phyloP scores from a whole-genome alignment of 2,797 vertebrate genomes.

The Steatocranus sp. region DNA sequence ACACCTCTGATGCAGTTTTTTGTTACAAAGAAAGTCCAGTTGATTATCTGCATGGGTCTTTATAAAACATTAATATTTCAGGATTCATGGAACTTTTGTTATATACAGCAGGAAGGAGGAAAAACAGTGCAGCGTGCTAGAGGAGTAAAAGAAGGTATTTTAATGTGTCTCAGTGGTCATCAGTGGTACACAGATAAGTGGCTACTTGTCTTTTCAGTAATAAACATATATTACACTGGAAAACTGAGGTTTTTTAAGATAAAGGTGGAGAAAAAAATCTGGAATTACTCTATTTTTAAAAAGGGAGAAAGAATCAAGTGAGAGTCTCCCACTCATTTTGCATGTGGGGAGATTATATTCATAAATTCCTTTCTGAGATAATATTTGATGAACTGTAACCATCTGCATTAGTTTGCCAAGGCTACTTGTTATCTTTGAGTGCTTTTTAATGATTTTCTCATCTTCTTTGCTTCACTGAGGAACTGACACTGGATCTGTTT shows the following conservation, averaged over 20 bases:
- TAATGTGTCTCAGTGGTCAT: neutral
- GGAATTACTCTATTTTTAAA: neutral
- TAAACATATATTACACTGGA: neutral
- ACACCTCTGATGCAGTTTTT: neutral
- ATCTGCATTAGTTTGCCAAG: neutral
- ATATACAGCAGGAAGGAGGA: neutral
- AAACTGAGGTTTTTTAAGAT: too few species aligned
- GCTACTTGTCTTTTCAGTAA: neutral
- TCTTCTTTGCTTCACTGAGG: neutral
- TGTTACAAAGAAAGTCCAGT: neutral
- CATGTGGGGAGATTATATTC: neutral
- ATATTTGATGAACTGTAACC: neutral
- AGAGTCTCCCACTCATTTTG: neutral
- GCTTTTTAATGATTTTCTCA: neutral
- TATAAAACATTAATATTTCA: neutral
- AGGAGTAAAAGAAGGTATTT: neutral
- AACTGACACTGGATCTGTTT: neutral
- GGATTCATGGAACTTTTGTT: neutral
- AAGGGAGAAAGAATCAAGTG: neutral
- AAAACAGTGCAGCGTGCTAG: neutral
- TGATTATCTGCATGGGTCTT: neutral
- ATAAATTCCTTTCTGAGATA: neutral
- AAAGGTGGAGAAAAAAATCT: neutral
- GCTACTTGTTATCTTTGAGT: neutral
- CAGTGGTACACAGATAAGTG: neutral